Evolutionary conservation across 1,140 invertebrate genomes (phyloP).

Genomic region (Sycophila sp.): DNA sequence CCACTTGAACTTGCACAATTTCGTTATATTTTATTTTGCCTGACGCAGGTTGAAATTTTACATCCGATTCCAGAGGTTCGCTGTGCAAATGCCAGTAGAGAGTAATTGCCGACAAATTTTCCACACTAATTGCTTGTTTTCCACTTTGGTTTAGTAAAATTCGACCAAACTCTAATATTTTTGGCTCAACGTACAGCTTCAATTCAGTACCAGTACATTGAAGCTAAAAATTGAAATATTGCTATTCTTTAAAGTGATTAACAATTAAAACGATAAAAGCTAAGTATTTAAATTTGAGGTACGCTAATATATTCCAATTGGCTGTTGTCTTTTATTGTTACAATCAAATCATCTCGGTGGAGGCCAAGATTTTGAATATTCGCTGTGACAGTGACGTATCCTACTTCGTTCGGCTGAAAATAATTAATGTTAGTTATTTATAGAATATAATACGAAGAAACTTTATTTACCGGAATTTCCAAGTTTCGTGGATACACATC

Average conservation of each 20-base stretch:
- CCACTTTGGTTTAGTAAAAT: slow-evolving; percentile 46
- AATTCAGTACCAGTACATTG: slow-evolving; percentile 44
- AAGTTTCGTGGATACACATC: slow-evolving; percentile 37
- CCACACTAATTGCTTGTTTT: slow-evolving; percentile 35
- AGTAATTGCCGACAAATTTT: slow-evolving; percentile 44
- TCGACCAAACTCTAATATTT: slow-evolving; percentile 46
- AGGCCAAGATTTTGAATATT: slow-evolving; percentile 40
- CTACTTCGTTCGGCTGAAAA: slow-evolving; percentile 35
- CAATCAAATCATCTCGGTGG: slow-evolving; percentile 39
- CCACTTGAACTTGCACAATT: slow-evolving; percentile 43
- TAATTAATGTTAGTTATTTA: background rate
- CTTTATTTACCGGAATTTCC: slow-evolving; percentile 39
- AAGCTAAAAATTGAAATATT: slow-evolving; percentile 38
- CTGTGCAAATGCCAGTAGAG: slow-evolving; percentile 46
- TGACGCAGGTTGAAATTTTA: slow-evolving; percentile 37
- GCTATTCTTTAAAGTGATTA: background rate
- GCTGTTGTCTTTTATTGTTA: slow-evolving; percentile 51
- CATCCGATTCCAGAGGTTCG: slow-evolving; percentile 36
- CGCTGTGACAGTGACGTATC: slow-evolving; percentile 44
- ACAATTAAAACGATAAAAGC: background rate
- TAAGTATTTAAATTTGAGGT: slow-evolving; percentile 2
- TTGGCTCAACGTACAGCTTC: slow-evolving; percentile 47
- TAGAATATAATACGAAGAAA: slow-evolving; percentile 1
- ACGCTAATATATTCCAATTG: slow-evolving; percentile 40
- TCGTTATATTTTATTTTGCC: slow-evolving; percentile 37